phyloP scores from a whole-genome alignment of 2,797 vertebrate genomes.

The Rhinatrema bivittatum region DNA sequence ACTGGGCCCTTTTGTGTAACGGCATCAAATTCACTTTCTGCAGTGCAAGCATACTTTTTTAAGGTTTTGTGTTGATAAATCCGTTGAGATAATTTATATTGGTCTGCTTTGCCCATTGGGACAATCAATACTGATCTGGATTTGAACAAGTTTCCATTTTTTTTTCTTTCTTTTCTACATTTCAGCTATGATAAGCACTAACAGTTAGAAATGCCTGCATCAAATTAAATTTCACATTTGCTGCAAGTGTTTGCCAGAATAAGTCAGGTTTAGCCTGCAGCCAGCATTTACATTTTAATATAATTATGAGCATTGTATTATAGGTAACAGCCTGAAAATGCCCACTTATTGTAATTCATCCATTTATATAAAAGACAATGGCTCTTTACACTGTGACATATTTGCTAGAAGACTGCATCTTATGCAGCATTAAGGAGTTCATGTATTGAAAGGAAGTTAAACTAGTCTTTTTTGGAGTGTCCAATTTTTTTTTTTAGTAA shows the following conservation, averaged over 20 bases:
- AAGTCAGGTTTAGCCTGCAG: not conserved
- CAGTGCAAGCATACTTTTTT: conserved; percentile 13
- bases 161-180: conserved; percentile 27
- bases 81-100: conserved; percentile 46
- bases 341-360: too few relatives aligned
- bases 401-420: too few relatives aligned
- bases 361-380: too few relatives aligned
- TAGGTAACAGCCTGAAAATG: too few relatives aligned
- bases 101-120: conserved; percentile 35
- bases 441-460: too few relatives aligned
- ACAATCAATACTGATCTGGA: conserved; percentile 47
- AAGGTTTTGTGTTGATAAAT: conserved; percentile 32
- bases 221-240: not conserved
- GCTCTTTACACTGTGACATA: too few relatives aligned
- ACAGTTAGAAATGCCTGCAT: not conserved
- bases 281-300: conserved; percentile 1
- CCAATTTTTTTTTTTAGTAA: too few relatives aligned
- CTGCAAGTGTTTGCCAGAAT: conserved; percentile 1
- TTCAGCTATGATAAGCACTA: conserved; percentile 7
- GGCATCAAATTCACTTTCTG: conserved; percentile 23
- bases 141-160: conserved; percentile 24
- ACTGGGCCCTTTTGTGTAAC: too few relatives aligned
- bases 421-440: too few relatives aligned
- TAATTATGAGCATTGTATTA: too few relatives aligned
- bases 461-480: too few relatives aligned